Evolutionary conservation across 2,797 vertebrate genomes (phyloP), one percentile per base, ranked within the genome.

Genomic region (Okamejei kenojei): DNA sequence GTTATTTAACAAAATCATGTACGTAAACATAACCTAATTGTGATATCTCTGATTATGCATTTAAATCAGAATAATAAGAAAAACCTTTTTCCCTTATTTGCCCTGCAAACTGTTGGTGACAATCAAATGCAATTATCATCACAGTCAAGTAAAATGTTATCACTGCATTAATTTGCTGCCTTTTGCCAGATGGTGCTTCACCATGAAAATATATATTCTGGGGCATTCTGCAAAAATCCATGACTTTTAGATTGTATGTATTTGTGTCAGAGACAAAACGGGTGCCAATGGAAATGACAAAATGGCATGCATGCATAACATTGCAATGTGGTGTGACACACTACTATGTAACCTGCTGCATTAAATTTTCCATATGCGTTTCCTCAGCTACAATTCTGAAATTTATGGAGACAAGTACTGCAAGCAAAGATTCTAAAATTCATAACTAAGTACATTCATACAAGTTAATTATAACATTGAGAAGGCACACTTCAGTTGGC

Each of bases 11-110:
- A 74, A 73, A 88, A 54, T 74, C n/a, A n/a, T 26, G 68, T 73
- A 91, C 35, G 74, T 73, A 45, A 90, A 73, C 65, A 73, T 29
- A 92, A 92, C 38, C 29, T 68, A 74, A 23, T 45, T 29, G 35
- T 92, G 68, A 92, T 38, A 76, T 92, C 90, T 74, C 26, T 5
- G 35, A 38, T 23, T 26, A 92, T 45, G 35, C 26, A 71, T 90
- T 90, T 90, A 92, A 76, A 38, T 76, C 35, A 29, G 26, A 76
- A 17, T 92, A 91, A 91, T 73, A 76, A 92, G 32, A 92, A 76
- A 92, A 92, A 92, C 38, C 45, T 76, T 38, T 76, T 76, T 15
- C 45, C 45, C 26, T 38, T 74, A 35, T 92, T 92, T 76, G 26
- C 73, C 26, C 90, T 92, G 26, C 76, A n/a, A 91, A 76, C 71